Evolutionary conservation across 2,113 vertebrate species (phyloP).

Genomic region (Lophotis ruficrista): DNA sequence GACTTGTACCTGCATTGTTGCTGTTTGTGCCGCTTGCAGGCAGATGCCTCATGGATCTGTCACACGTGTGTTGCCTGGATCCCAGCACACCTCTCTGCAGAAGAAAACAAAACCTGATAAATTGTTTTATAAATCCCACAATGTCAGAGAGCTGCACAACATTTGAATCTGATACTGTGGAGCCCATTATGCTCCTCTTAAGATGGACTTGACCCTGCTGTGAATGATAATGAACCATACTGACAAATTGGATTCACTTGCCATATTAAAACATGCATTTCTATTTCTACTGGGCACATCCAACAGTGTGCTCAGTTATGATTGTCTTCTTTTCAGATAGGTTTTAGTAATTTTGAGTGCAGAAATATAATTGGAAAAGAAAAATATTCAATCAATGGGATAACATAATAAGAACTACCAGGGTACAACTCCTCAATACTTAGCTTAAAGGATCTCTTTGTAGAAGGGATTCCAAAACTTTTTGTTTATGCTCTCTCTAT

Average conservation of each 20-base stretch:
- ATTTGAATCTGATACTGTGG: neutral
- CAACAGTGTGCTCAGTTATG: neutral
- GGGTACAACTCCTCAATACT: neutral
- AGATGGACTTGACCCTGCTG: neutral
- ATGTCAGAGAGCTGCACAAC: rapidly evolving
- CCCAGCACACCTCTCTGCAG: neutral
- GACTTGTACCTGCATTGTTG: neutral
- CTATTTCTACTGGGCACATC: neutral
- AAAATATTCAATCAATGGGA: neutral
- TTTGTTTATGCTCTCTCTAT: neutral
- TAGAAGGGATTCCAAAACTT: neutral
- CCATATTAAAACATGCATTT: neutral
- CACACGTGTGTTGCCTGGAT: rapidly evolving
- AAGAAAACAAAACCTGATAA: neutral
- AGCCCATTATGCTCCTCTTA: neutral
- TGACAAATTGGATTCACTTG: neutral
- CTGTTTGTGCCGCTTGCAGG: neutral
- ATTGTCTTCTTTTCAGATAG: neutral
- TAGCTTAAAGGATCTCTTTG: neutral
- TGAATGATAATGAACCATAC: neutral
- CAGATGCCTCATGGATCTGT: neutral
- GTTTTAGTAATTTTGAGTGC: neutral
- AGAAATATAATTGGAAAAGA: neutral
- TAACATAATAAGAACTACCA: neutral
- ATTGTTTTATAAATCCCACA: neutral